Evolutionary conservation across 2,888 invertebrate species (phyloP).

Genomic region (Listrodromus nycthemerus): DNA sequence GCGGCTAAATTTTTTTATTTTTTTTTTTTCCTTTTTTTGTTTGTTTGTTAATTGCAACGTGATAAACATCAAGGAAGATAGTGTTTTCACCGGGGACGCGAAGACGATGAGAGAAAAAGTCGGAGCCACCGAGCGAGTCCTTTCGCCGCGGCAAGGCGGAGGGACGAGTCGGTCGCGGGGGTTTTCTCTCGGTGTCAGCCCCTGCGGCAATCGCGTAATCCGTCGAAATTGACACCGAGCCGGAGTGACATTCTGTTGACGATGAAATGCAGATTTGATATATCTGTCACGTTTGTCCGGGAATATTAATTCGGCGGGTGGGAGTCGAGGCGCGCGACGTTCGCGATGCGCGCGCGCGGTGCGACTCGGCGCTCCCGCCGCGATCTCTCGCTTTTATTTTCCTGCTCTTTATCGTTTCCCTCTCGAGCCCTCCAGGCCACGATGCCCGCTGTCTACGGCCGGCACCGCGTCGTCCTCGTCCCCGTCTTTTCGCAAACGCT

Average conservation of each 20-base stretch:
- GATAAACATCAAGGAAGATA: not conserved
- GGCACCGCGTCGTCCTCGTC: constrained; percentile 47
- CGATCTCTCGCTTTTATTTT: constrained; percentile 64
- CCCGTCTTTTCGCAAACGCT: constrained; percentile 59
- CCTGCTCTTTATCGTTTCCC: constrained; percentile 73
- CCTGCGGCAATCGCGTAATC: constrained; percentile 76
- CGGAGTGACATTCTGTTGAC: constrained; percentile 52
- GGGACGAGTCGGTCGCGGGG: constrained; percentile 55
- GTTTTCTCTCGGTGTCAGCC: constrained; percentile 37
- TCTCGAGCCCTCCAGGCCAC: constrained; percentile 60
- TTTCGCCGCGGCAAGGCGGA: constrained; percentile 35
- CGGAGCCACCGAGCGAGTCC: not conserved
- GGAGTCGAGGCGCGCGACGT: not conserved
- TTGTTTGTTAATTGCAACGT: not conserved
- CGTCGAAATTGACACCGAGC: constrained; percentile 82
- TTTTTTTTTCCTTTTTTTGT: not conserved
- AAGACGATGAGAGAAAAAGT: not conserved
- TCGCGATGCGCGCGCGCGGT: constrained; percentile 37
- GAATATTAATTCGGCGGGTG: constrained; percentile 81
- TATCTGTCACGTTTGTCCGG: constrained; percentile 83
- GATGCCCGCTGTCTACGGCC: constrained; percentile 54
- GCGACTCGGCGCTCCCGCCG: constrained; percentile 60
- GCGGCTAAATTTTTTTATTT: constrained; percentile 43
- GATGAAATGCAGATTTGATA: constrained; percentile 83
- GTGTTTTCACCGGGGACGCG: not conserved